Evolutionary conservation across 2,797 vertebrate species (phyloP).

Genomic region (Leuciscus waleckii): DNA sequence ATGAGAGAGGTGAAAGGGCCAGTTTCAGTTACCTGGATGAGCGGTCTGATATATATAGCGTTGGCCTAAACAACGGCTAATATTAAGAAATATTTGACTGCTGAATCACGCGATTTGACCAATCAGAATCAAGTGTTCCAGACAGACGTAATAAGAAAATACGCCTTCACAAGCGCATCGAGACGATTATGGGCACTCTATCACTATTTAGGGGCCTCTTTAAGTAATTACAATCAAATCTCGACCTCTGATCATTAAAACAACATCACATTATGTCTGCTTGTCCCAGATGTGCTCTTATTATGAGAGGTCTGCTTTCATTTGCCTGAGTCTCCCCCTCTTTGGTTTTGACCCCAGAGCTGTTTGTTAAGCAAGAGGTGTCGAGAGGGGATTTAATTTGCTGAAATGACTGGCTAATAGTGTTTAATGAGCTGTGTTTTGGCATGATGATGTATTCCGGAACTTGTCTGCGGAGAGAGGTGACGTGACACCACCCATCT

Average conservation of each 20-base stretch:
- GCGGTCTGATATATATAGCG: not conserved
- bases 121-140: not conserved
- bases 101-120: not conserved
- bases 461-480: slow-evolving; percentile 72
- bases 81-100: not conserved
- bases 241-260: slow-evolving; percentile 69
- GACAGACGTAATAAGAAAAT: not conserved
- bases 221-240: slow-evolving; percentile 72
- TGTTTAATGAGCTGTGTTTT: slow-evolving; percentile 82
- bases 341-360: slow-evolving; percentile 67
- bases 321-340: slow-evolving; percentile 61
- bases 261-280: slow-evolving; percentile 68
- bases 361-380: slow-evolving; percentile 75
- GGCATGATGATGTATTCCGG: slow-evolving; percentile 71
- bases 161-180: slow-evolving; percentile 35
- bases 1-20: not conserved
- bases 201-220: slow-evolving; percentile 54
- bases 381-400: slow-evolving; percentile 77
- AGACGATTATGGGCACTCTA: slow-evolving; percentile 49
- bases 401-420: slow-evolving; percentile 82
- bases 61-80: not conserved
- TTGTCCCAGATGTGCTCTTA: slow-evolving; percentile 73
- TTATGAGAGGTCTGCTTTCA: slow-evolving; percentile 67
- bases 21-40: not conserved
- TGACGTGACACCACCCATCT: slow-evolving; percentile 72